Percentiles rank a stretch among this genome's conserved stretches.
Conservation (phyloP, 2,888 invertebrate species). For the Fragum whitleyi region DNA sequence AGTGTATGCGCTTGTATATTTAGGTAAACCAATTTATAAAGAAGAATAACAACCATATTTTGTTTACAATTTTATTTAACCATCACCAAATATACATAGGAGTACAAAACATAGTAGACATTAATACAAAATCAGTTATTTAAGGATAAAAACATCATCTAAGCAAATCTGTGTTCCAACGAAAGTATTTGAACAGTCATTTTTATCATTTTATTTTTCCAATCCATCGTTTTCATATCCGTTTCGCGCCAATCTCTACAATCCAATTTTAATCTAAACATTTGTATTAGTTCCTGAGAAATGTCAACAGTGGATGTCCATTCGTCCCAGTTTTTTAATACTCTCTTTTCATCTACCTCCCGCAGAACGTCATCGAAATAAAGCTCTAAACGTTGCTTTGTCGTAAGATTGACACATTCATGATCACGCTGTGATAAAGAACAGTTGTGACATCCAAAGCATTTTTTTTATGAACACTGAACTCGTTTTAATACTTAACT, state of each 20-base stretch:
- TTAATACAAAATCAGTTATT: not conserved
- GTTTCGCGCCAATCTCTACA: slow-evolving; percentile 48
- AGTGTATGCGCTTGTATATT: not conserved
- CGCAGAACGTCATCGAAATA: slow-evolving; percentile 51
- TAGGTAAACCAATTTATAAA: not conserved
- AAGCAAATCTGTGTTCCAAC: slow-evolving; percentile 32
- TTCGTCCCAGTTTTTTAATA: slow-evolving; percentile 40
- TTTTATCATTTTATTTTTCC: slow-evolving; percentile 41
- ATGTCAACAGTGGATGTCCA: slow-evolving; percentile 23
- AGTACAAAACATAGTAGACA: not conserved
- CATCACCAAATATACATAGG: not conserved
- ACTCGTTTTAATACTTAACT: slow-evolving; percentile 24
- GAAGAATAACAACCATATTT: not conserved
- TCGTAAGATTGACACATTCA: slow-evolving; percentile 32
- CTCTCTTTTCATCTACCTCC: slow-evolving; percentile 32
- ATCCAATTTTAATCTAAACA: slow-evolving; percentile 43
- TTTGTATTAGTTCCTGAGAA: slow-evolving; percentile 3
- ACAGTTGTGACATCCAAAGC: slow-evolving; percentile 35
- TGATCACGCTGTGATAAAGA: slow-evolving; percentile 45
- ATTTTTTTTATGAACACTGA: slow-evolving; percentile 39
- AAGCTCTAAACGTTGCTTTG: slow-evolving; percentile 34
- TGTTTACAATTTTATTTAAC: not conserved
- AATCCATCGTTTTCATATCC: slow-evolving; percentile 38
- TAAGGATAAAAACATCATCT: not conserved
- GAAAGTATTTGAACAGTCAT: slow-evolving; percentile 31